A percentile compares a stretch with the other conserved stretches of the same genome.
Conservation (phyloP, 2,113 vertebrate genomes). For the Mormyrus lacerda region DNA sequence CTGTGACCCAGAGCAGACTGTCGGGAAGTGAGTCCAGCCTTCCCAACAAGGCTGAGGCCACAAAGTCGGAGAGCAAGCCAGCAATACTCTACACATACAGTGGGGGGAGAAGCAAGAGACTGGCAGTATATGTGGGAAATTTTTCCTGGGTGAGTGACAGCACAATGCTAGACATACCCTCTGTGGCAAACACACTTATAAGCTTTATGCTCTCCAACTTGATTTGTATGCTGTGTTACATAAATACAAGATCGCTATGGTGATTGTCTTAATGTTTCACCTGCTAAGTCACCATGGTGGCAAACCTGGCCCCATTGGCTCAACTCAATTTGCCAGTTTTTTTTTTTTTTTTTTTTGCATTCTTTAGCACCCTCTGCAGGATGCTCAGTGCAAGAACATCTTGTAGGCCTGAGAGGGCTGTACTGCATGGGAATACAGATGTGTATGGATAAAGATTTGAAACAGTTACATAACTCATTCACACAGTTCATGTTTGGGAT, state of each 20-base stretch:
- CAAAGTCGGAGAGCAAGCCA: slow-evolving; percentile 59
- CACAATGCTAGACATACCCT: background rate
- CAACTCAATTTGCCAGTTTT: background rate
- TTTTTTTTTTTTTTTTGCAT: background rate
- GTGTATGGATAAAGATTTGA: background rate
- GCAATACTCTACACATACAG: slow-evolving; percentile 63
- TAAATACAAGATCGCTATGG: background rate
- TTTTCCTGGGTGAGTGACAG: slow-evolving; percentile 86
- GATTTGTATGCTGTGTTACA: background rate
- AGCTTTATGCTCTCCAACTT: background rate
- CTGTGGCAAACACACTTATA: background rate
- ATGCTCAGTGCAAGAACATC: background rate
- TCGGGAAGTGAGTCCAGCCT: background rate
- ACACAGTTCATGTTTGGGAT: background rate
- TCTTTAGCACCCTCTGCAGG: background rate
- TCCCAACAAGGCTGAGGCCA: slow-evolving; percentile 42
- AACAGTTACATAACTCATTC: background rate
- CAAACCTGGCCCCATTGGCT: background rate
- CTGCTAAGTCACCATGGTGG: background rate
- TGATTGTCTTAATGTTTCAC: background rate
- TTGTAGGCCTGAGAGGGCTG: background rate
- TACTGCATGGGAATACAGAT: background rate
- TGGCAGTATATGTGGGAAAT: slow-evolving; percentile 81
- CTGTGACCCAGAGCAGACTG: slow-evolving; percentile 53
- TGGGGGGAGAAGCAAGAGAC: slow-evolving; percentile 58